Evolutionary conservation across 2,888 invertebrate genomes (phyloP).

Genomic region (Hydriomena furcata): DNA sequence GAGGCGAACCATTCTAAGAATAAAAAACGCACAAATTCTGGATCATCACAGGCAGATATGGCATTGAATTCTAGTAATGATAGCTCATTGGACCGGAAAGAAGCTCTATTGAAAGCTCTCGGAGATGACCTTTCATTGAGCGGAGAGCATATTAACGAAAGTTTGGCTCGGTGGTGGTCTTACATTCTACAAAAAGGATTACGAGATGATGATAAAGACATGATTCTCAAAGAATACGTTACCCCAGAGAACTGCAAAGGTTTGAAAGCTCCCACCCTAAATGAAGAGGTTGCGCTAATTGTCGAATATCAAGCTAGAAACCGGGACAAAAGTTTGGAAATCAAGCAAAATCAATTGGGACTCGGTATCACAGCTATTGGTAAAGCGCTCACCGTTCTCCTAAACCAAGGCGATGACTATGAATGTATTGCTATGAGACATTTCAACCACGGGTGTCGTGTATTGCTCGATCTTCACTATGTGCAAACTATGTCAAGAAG

Average conservation of each 20-base stretch:
- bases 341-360: not conserved
- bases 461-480: not conserved
- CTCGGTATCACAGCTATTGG: not conserved
- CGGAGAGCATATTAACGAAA: not conserved
- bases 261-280: conserved; percentile 1
- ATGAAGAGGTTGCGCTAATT: not conserved
- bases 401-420: not conserved
- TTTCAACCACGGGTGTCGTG: not conserved
- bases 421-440: not conserved
- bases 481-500: not conserved
- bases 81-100: too few relatives aligned
- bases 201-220: not conserved
- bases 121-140: not conserved
- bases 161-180: not conserved
- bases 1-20: not conserved
- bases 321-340: not conserved
- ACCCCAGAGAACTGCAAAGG: conserved; percentile 6
- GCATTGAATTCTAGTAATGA: not conserved
- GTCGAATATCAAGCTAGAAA: not conserved
- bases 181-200: not conserved
- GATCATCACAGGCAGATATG: not conserved
- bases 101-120: not conserved
- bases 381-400: not conserved
- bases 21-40: conserved; percentile 8
- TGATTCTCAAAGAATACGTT: not conserved